Percentiles rank a stretch among this genome's conserved stretches.
Evolutionary conservation across 2,797 vertebrate species (phyloP).

Genomic region (Pteropus rufus): DNA sequence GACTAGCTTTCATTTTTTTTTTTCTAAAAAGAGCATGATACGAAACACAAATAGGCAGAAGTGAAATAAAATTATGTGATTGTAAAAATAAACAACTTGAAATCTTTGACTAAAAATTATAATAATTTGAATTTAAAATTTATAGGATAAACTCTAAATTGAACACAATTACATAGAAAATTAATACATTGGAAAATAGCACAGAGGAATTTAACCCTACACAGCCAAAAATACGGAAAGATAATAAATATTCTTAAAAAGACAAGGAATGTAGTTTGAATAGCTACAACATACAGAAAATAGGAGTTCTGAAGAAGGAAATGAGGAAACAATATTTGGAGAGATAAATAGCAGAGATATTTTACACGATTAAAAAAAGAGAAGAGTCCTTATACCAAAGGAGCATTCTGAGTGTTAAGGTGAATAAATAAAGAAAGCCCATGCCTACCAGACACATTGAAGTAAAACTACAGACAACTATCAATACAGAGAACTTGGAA

Average conservation of each 20-base stretch:
- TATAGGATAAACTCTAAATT: not conserved
- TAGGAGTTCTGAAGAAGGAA: not conserved
- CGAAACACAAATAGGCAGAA: not conserved
- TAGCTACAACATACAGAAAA: not conserved
- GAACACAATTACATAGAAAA: not conserved
- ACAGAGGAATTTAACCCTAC: not conserved
- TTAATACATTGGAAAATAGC: not conserved
- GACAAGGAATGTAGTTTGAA: not conserved
- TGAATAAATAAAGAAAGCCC: not conserved
- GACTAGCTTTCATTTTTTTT: not conserved
- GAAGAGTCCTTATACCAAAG: not conserved
- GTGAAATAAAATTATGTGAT: not conserved
- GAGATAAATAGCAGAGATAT: not conserved
- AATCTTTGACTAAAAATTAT: not conserved
- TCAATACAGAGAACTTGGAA: not conserved
- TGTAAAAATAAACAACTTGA: not conserved
- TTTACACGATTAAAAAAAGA: not conserved
- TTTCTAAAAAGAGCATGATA: not conserved
- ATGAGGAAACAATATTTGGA: not conserved
- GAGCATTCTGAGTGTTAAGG: not conserved
- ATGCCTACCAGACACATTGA: not conserved
- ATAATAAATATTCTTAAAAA: not conserved
- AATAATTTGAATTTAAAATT: slow-evolving; percentile 18
- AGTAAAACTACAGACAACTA: not conserved
- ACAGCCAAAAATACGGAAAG: not conserved